Evolutionary conservation across 1,140 invertebrate genomes (phyloP).

Genomic region (Brachionus angularis): DNA sequence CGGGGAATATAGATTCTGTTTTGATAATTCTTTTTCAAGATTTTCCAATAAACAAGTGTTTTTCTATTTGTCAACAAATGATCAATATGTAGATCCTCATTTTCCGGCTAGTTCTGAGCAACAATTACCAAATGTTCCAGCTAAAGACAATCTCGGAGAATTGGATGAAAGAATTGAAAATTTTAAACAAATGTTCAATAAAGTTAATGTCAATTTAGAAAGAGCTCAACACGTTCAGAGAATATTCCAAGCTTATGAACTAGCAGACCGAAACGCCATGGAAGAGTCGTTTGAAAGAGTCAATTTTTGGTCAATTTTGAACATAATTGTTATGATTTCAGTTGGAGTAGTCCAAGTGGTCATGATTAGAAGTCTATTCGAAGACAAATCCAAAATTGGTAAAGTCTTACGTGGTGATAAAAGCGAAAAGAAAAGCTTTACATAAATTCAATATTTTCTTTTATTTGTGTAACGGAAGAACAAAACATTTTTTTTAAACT

Average conservation of each 20-base stretch:
- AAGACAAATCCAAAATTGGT: conserved; percentile 61
- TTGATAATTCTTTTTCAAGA: conserved; percentile 74
- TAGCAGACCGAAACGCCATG: conserved; percentile 71
- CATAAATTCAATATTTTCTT: not conserved
- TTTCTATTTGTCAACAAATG: conserved; percentile 71
- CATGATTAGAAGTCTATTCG: conserved; percentile 67
- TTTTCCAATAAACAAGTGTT: conserved; percentile 75
- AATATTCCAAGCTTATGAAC: conserved; percentile 68
- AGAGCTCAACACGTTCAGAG: conserved; percentile 69
- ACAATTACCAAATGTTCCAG: conserved; percentile 34
- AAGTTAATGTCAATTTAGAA: conserved; percentile 63
- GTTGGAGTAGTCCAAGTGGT: conserved; percentile 67
- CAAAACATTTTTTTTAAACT: no score
- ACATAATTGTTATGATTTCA: conserved; percentile 67
- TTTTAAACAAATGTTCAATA: conserved; percentile 62
- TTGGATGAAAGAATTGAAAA: conserved; percentile 44
- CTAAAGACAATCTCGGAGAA: conserved; percentile 46
- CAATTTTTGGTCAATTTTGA: conserved; percentile 68
- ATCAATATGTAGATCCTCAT: conserved; percentile 62
- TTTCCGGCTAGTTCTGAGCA: conserved; percentile 51
- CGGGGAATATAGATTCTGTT: conserved; percentile 74
- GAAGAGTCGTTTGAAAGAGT: conserved; percentile 72
- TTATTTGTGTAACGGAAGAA: no score
- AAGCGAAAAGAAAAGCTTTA: not conserved
- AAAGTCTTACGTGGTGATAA: conserved; percentile 24